Percentiles rank a stretch among this genome's conserved stretches.
Evolutionary conservation across 2,113 vertebrate genomes (phyloP).

Genomic region (Hyperoodon ampullatus): DNA sequence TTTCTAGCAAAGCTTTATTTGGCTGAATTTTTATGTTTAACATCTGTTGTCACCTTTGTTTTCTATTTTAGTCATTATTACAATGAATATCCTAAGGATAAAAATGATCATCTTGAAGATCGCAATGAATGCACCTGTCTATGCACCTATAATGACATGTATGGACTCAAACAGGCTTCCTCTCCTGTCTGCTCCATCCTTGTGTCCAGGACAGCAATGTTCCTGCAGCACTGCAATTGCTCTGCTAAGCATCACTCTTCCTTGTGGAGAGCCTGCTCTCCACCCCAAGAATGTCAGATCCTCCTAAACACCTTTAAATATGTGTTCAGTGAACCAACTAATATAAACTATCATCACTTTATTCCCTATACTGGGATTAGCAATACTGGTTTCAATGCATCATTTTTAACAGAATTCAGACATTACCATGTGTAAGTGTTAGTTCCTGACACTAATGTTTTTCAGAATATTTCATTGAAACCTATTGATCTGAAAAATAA

Average conservation of each 20-base stretch:
- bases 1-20: not conserved
- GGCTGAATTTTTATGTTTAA: not conserved
- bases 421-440: no score
- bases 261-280: no score
- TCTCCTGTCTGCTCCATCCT: not conserved
- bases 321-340: not conserved
- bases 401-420: not conserved
- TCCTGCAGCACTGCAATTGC: accelerated
- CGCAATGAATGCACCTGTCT: not conserved
- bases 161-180: no score
- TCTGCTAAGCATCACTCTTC: accelerated
- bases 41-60: not conserved
- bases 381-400: not conserved
- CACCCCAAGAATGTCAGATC: no score
- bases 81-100: not conserved
- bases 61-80: not conserved
- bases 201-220: accelerated
- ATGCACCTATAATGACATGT: accelerated
- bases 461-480: not conserved
- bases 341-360: not conserved
- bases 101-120: not conserved
- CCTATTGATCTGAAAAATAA: not conserved
- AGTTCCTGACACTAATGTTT: not conserved
- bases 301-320: not conserved
- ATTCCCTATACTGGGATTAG: not conserved